Conservation (phyloP, 2,888 invertebrate genomes). For the Aleiodes leptofemur region DNA sequence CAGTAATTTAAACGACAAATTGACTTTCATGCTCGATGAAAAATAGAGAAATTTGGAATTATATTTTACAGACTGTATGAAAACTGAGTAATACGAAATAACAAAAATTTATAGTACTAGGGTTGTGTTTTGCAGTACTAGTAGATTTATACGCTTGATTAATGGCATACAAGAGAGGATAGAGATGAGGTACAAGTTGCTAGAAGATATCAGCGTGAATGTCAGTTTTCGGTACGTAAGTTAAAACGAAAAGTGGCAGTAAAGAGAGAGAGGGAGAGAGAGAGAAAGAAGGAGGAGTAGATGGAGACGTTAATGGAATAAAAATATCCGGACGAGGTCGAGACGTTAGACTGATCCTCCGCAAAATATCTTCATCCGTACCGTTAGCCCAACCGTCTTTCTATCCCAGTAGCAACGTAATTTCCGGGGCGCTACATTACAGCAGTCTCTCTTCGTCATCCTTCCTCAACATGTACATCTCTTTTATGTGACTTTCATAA, state of each 20-base stretch:
- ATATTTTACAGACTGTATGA: background rate
- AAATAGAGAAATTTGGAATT: slow-evolving; percentile 33
- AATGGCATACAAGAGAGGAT: slow-evolving; percentile 47
- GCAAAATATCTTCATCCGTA: slow-evolving; percentile 23
- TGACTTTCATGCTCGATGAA: slow-evolving; percentile 49
- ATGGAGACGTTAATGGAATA: slow-evolving; percentile 54
- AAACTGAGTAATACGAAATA: slow-evolving; percentile 11
- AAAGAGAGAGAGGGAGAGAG: slow-evolving; percentile 1
- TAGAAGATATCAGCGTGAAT: slow-evolving; percentile 12
- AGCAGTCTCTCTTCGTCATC: slow-evolving; percentile 29
- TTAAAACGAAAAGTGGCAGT: slow-evolving; percentile 6
- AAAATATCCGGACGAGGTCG: slow-evolving; percentile 54
- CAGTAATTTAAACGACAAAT: slow-evolving; percentile 58
- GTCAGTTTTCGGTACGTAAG: slow-evolving; percentile 27
- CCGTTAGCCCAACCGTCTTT: slow-evolving; percentile 4
- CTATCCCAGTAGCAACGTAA: slow-evolving; percentile 31
- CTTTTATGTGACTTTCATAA: background rate
- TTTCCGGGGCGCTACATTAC: slow-evolving; percentile 24
- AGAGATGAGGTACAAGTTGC: slow-evolving; percentile 16
- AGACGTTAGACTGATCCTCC: slow-evolving; percentile 33
- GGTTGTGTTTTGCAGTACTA: slow-evolving; percentile 27
- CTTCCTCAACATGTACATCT: slow-evolving; percentile 19
- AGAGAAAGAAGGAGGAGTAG: slow-evolving; percentile 17
- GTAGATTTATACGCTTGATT: slow-evolving; percentile 46
- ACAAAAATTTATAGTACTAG: slow-evolving; percentile 47